Conservation (phyloP, 37 sponge, comb jelly and placozoan genomes). For the Halisarca cf. caerulea region DNA sequence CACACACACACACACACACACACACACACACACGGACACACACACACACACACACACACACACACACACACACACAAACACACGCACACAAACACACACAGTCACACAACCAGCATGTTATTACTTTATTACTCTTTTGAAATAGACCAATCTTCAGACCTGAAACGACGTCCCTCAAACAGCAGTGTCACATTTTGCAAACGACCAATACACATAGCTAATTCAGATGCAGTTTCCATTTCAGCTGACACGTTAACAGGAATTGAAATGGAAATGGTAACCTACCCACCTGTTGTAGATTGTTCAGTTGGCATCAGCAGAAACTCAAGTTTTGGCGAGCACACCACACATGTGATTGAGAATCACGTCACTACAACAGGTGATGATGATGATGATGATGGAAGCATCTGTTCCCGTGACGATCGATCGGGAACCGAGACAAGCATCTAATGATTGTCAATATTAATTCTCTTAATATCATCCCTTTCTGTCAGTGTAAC, state of each 20-base stretch:
- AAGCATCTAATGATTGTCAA: background rate
- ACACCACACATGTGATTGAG: background rate
- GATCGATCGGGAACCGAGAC: constrained; percentile 16
- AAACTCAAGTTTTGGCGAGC: background rate
- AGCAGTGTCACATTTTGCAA: constrained; percentile 18
- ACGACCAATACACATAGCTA: background rate
- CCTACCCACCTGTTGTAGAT: background rate
- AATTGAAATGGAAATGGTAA: background rate
- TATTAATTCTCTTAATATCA: background rate
- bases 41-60: background rate
- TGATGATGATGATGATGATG: background rate
- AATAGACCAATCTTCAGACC: background rate
- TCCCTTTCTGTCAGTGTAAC: background rate
- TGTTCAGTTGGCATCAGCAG: background rate
- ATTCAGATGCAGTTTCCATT: background rate
- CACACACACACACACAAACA: background rate
- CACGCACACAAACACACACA: background rate
- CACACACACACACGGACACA: no score
- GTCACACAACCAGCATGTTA: no score
- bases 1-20: background rate
- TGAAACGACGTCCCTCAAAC: background rate
- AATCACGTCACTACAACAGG: background rate
- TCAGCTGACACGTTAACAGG: background rate
- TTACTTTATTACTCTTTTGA: no score
- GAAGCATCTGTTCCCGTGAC: background rate